Base-by-base conservation (phyloP, 2,113 vertebrate genomes). In the Carollia perspicillata region DNA sequence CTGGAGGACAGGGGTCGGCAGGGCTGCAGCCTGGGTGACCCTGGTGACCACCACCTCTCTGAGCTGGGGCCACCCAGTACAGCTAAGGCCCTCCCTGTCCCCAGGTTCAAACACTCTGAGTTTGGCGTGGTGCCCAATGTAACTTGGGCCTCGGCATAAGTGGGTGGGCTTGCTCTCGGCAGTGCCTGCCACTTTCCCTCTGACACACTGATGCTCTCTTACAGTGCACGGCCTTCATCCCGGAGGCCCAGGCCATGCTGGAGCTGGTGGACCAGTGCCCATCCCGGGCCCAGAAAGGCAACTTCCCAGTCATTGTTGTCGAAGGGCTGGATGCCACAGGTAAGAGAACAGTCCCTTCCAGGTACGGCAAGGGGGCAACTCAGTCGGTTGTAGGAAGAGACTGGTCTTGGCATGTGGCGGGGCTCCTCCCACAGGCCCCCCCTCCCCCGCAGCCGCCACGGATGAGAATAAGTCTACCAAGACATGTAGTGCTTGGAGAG, bases 301-400 rank as follows among this genome's bases (percentile, higher is more conserved):
- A n/a, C 33, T 99, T 99, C 97, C 99, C 99, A 0, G 98, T 99
- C 55, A 98, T 99, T 85, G 99, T 98, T 94, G 98, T 99, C n/a
- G 99, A 99, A 84, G 99, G 99, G 22, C 98, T 99, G 97, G 99
- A 99, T 97, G 99, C 99, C 97, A 99, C 99, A 84, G 99, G 99
- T 99, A 95, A 97, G 98, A 74, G 7, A n/a, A 1, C 5, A 0
- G 22, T 28, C 22, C 42, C 55, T 69, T 40, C 30, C 4, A 5
- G n/a, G 51, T 42, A 11, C 0, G 28, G 30, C n/a, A 20, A 3
- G 13, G 44, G 8, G 18, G 17, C 17, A 6, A 13, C 40, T 17
- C 2, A 35, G 17, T 35, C 0, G 0, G 33, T 33, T 65, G 13
- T 11, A 20, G 49, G 65, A 53, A 37, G 1, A 42, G 40, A 26